Evolutionary conservation across 2,113 vertebrate genomes (phyloP).

Genomic region (Harpagus bidentatus): DNA sequence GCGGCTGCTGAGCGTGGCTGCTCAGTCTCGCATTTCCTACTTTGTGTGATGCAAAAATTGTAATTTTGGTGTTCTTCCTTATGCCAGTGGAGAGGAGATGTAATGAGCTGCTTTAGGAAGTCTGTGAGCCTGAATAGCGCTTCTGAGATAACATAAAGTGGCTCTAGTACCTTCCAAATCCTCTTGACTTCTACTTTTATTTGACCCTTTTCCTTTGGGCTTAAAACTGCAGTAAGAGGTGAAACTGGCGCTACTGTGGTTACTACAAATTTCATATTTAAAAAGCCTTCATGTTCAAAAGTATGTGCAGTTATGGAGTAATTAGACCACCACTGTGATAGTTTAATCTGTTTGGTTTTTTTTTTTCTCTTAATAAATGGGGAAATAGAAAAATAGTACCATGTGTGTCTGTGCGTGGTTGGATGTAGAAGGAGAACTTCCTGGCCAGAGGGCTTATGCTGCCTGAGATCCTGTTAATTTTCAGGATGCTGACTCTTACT

Average conservation of each 20-base stretch:
- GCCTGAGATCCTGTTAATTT: neutral
- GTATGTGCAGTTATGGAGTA: neutral
- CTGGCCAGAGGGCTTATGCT: rapidly evolving
- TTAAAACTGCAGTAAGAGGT: neutral
- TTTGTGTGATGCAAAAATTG: neutral
- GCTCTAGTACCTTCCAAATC: neutral
- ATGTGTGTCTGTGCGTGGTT: rapidly evolving
- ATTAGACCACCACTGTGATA: neutral
- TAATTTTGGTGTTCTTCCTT: neutral
- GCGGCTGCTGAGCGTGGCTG: rapidly evolving
- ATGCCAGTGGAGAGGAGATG: neutral
- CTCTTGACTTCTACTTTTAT: neutral
- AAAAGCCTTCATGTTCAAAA: neutral
- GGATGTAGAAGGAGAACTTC: neutral
- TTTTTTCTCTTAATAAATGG: neutral
- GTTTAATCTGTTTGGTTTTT: neutral
- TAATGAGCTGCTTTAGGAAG: neutral
- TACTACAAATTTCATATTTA: rapidly evolving
- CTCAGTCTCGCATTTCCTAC: rapidly evolving
- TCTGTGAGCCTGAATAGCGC: neutral
- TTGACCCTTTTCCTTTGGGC: neutral
- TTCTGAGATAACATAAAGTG: neutral
- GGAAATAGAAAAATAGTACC: neutral
- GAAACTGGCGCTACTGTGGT: neutral
- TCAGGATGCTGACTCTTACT: neutral